Base-by-base conservation (phyloP, 1,140 invertebrate genomes). In the Caerostris extrusa region DNA sequence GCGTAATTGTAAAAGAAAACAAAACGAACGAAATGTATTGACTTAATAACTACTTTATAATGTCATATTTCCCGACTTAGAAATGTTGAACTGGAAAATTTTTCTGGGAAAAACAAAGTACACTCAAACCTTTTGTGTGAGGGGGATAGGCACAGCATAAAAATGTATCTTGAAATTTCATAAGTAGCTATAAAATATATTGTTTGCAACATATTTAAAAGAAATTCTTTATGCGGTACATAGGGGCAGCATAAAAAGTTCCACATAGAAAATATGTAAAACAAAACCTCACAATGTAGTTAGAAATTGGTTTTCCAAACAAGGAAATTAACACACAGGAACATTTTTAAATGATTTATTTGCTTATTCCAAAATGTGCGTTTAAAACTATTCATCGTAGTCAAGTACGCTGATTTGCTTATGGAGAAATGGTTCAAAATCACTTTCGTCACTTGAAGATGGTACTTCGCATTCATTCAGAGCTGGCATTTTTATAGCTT, bases 391-490 rank as follows among this genome's bases (percentile, higher is more conserved):
- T n/a, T 77, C 57, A 34, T 85, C 58, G 5, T 91, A 34, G 58
- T 91, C 50, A 14, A 91, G 64, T 53, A 91, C 90, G 53, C 34
- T 50, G 58, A 85, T 53, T 81, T 85, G n/a, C 69, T 91, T 91
- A 8, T 60, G 61, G 19, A 19, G 19, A 83, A 91, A 10, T 64
- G 58, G 34, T 91, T 91, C 69, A 83, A 85, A 91, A 67, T 91
- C 50, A 14, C 77, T 91, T 61, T 91, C 58, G 90, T 91, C 58
- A 58, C 77, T 91, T 64, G 69, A 77, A 91, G 69, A 91, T 90
- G 53, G 19, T 89, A 89, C 87, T 61, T 91, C 12, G 57, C 90
- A 81, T 57, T 81, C 19, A 60, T 53, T 91, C 19, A 56, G 10
- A 83, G 53, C 67, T 83, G 90, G 83, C 57, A 64, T 85, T 81